Evolutionary conservation across 64 coral and sea anemone genomes (phyloP).

Genomic region (Stichodactyla mertensii): DNA sequence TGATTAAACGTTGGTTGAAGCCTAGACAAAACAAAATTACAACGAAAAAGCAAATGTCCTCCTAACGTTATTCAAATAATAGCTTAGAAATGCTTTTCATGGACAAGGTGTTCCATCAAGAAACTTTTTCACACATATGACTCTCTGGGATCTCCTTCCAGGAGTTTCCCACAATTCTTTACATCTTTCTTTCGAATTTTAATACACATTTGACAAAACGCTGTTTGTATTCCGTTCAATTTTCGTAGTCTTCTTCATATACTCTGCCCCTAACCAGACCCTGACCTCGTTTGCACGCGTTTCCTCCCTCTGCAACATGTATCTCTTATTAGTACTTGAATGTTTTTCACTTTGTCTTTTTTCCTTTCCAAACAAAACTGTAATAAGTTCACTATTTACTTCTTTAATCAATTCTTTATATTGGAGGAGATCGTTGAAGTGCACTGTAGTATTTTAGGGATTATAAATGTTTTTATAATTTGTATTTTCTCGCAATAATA

Average conservation of each 20-base stretch:
- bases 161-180: too few species aligned
- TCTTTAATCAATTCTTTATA: constrained; percentile 36
- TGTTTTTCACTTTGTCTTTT: constrained; percentile 38
- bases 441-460: constrained; percentile 32
- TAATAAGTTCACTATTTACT: constrained; percentile 24
- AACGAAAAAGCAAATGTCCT: constrained; percentile 6
- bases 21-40: constrained; percentile 18
- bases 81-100: constrained; percentile 19
- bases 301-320: constrained; percentile 30
- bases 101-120: background rate
- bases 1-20: constrained; percentile 4
- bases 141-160: background rate
- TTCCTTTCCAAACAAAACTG: constrained; percentile 35
- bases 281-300: too few species aligned
- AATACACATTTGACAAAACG: too few species aligned
- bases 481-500: too few species aligned
- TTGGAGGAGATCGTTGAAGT: background rate
- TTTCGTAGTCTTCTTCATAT: too few species aligned
- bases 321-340: background rate
- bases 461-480: constrained; percentile 33
- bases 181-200: too few species aligned
- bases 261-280: too few species aligned
- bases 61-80: constrained; percentile 1
- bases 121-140: constrained; percentile 24
- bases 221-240: too few species aligned